Base-by-base conservation (phyloP, 2,797 vertebrate genomes). In the Rhinatrema bivittatum region DNA sequence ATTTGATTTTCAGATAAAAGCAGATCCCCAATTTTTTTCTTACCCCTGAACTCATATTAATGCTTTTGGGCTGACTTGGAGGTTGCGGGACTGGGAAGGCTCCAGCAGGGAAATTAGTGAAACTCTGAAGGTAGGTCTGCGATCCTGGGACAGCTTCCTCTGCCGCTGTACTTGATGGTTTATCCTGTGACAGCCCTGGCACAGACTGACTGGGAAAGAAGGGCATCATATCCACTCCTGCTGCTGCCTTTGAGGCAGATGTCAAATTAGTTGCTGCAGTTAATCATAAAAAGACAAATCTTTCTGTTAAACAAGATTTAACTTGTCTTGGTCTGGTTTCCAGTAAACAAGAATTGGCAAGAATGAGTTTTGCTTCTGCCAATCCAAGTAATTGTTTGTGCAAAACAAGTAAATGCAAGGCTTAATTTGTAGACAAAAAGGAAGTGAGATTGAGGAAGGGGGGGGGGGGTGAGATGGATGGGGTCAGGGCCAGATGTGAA, bases 121-220 rank as follows among this genome's bases (percentile, higher is more conserved):
- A 62, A 20, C 68, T 78, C 68, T 82, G 68, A 5, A 81, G 76
- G 60, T 80, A 88, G 50, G 69, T 57, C 47, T 86, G 87, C 5
- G 79, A 67, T 44, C 76, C 81, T 3, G 61, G 50, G 36, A 72
- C 74, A 26, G 65, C 46, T 40, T 53, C 72, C 60, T 83, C 68
- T 13, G 58, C 36, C 13, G 68, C 29, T 1, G 75, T 3, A 13
- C 56, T 9, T 1, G 56, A 17, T 9, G 78, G 85, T 54, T 89
- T 87, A 33, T 95, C 89, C 3, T 69, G 66, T 15, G 72, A 16
- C 17, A 73, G 85, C 20, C 88, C 84, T 9, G 69, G 65, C 1
- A 68, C 22, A 2, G 64, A 72, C 55, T 86, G 88, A 29, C 39
- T 74, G 5, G 89, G 78, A 36, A 91, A 78, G 76, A 88, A 91